These are phyloP conservation scores for Nezara viridula DNA, from an alignment of 2,888 invertebrate genomes.

Conservation along the genomic window DNA sequence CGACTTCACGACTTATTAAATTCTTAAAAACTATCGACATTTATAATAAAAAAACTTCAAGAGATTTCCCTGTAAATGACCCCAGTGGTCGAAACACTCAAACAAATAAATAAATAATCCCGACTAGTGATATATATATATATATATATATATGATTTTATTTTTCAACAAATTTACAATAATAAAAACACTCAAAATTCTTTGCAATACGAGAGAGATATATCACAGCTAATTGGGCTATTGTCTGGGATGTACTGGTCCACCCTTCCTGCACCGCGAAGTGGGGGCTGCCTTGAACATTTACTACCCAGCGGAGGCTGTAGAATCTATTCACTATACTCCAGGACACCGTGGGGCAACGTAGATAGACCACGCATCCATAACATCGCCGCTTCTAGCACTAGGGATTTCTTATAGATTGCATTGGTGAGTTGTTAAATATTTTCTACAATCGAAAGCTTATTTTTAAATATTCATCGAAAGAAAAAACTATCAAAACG, in stretches of 20 bases:
- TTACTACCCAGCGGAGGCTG: neutral
- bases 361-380: neutral
- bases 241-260: neutral
- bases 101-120: too few relatives aligned
- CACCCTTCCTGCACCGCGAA: neutral
- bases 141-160: too few relatives aligned
- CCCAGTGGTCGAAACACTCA: too few relatives aligned
- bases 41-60: too few relatives aligned
- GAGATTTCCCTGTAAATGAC: too few relatives aligned
- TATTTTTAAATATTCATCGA: neutral
- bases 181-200: neutral
- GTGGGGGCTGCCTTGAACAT: slow-evolving; percentile 26
- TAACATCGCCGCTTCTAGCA: neutral
- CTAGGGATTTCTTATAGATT: neutral
- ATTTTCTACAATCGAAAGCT: neutral
- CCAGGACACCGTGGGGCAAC: neutral
- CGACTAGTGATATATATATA: too few relatives aligned
- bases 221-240: slow-evolving; percentile 14
- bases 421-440: neutral
- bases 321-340: neutral
- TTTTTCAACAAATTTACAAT: too few relatives aligned
- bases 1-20: too few relatives aligned
- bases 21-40: too few relatives aligned
- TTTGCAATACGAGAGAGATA: neutral
- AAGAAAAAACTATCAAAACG: neutral